phyloP scores from a whole-genome alignment of 1,140 invertebrate genomes.

The Solen grandis region DNA sequence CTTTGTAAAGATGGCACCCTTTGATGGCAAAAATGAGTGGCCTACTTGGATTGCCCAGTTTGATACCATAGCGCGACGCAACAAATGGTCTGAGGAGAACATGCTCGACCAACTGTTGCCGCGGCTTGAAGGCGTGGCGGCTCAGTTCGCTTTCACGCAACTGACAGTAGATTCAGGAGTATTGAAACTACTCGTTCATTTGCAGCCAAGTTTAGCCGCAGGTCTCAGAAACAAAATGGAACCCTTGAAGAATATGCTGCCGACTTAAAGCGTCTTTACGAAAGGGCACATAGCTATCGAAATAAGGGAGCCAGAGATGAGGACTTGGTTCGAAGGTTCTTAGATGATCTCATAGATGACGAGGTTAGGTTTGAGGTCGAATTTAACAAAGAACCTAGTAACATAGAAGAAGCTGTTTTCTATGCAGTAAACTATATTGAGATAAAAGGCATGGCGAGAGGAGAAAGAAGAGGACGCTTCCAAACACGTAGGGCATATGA shows the following conservation, averaged over 20 bases:
- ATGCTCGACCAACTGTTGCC: constrained; percentile 3
- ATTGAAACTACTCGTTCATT: neutral
- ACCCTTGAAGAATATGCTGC: constrained; percentile 11
- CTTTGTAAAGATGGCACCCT: neutral
- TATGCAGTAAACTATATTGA: neutral
- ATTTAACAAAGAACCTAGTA: neutral
- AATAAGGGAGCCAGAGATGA: too few species aligned
- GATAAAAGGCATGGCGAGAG: neutral
- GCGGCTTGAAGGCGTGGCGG: neutral
- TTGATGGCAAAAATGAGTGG: constrained; percentile 2
- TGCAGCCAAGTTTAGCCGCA: constrained; percentile 8
- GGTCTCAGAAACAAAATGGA: neutral
- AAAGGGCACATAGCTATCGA: too few species aligned
- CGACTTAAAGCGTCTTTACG: too few species aligned
- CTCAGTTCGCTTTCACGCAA: constrained; percentile 7
- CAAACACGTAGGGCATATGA: neutral
- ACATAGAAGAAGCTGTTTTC: neutral
- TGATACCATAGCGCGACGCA: neutral
- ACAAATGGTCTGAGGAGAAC: neutral
- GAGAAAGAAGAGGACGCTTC: neutral
- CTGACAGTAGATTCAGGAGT: neutral
- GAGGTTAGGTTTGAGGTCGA: neutral
- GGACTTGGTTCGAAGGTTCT: too few species aligned
- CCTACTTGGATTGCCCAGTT: constrained; percentile 4
- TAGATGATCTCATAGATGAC: too few species aligned